Evolutionary conservation across 2,797 vertebrate genomes (phyloP).

Genomic region (Periophthalmus magnuspinnatus): DNA sequence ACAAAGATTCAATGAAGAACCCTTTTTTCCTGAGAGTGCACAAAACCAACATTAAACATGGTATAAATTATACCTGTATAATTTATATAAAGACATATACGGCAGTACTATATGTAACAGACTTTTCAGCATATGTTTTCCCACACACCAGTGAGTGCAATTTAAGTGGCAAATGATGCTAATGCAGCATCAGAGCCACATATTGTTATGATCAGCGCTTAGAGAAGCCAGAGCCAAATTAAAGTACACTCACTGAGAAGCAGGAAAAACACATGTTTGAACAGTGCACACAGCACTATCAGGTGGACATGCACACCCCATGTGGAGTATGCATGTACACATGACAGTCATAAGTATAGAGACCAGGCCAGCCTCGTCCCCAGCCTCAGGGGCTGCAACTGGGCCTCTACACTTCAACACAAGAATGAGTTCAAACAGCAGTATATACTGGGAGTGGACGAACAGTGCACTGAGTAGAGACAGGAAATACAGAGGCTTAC

Average conservation of each 20-base stretch:
- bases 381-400: conserved; percentile 46
- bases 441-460: conserved; percentile 38
- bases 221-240: conserved; percentile 24
- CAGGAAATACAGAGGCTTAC: conserved; percentile 50
- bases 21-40: conserved; percentile 58
- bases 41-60: conserved; percentile 54
- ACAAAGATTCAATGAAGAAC: conserved; percentile 59
- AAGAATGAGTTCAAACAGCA: conserved; percentile 43
- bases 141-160: conserved; percentile 51
- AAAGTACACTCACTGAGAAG: conserved; percentile 63
- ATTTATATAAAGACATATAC: conserved; percentile 72
- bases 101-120: conserved; percentile 52
- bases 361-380: conserved; percentile 63
- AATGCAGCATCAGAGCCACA: conserved; percentile 15
- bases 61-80: conserved; percentile 75
- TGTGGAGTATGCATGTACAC: conserved; percentile 51
- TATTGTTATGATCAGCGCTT: conserved; percentile 38
- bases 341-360: conserved; percentile 58
- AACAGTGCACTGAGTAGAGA: conserved; percentile 57
- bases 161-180: conserved; percentile 36
- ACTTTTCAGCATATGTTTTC: conserved; percentile 50
- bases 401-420: conserved; percentile 55
- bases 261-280: conserved; percentile 50
- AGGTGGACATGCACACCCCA: conserved; percentile 59
- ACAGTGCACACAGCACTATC: conserved; percentile 58